Percentiles rank a stretch among this genome's conserved stretches.
phyloP scores from a whole-genome alignment of 1,140 invertebrate genomes.

The Chymomyza costata region DNA sequence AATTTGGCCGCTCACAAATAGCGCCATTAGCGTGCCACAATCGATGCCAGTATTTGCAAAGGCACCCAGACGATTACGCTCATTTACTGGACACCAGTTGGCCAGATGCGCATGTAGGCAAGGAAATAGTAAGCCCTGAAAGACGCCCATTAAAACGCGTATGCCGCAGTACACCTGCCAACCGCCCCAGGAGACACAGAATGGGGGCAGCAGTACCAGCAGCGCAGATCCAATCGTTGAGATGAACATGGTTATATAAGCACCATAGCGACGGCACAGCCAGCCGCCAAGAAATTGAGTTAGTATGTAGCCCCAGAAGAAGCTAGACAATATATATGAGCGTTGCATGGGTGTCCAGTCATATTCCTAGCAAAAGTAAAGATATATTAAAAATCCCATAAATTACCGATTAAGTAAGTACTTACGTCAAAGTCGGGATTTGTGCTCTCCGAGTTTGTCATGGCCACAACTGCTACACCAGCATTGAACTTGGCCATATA shows the following conservation, averaged over 20 bases:
- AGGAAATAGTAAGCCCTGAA: constrained; percentile 87
- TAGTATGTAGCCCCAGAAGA: constrained; percentile 80
- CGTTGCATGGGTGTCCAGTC: constrained; percentile 77
- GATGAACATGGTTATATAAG: constrained; percentile 79
- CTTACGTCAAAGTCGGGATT: constrained; percentile 61
- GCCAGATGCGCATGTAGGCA: constrained; percentile 86
- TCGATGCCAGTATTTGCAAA: constrained; percentile 81
- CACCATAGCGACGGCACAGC: constrained; percentile 80
- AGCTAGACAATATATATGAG: constrained; percentile 79
- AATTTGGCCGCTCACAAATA: constrained; percentile 81
- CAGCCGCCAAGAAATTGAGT: constrained; percentile 82
- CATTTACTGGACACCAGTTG: constrained; percentile 83
- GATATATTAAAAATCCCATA: too few relatives aligned
- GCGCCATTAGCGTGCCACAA: constrained; percentile 84
- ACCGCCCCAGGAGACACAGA: constrained; percentile 75
- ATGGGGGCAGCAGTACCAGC: constrained; percentile 76
- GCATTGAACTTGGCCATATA: constrained; percentile 61
- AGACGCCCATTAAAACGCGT: constrained; percentile 85
- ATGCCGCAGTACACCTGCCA: constrained; percentile 79
- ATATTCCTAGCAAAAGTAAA: constrained; percentile 50
- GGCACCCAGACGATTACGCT: constrained; percentile 79
- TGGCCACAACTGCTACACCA: constrained; percentile 61
- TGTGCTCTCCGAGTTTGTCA: constrained; percentile 56
- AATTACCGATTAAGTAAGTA: too few relatives aligned
- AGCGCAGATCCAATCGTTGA: constrained; percentile 77